Base-by-base conservation (phyloP, 2,113 vertebrate species). In the Cyrtonyx montezumae region DNA sequence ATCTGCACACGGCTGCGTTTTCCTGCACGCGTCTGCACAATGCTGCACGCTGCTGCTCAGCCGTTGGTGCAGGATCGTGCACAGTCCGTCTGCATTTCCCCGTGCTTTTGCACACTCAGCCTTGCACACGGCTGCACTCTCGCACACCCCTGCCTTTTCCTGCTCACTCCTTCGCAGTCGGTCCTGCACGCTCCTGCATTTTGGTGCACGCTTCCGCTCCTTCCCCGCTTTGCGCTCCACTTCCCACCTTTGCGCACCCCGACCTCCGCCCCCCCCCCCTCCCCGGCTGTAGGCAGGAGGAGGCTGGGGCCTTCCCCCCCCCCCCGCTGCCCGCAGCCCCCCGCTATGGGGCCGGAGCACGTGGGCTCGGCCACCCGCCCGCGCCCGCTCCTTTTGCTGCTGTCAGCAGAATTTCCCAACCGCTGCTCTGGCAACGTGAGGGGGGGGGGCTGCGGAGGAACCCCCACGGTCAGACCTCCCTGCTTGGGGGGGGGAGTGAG, bases 331-430 rank as follows among this genome's bases (percentile, higher is more conserved):
- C 84, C 36, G 63, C 86, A 69, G 73, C 78, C 76, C 89, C 23
- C 90, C 68, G 58, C 86, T 88, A 84, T 88, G 92, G 92, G 91
- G 84, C 91, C 48, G 19, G 36, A 94, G 90, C 95, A 79, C 84
- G 94, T 91, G 86, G 51, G 90, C 43, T 53, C 43, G 2, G 40
- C 92, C 81, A 43, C 87, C 59, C 71, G 48, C 86, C 79, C 6
- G 25, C 13, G n/a, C 79, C 34, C 13, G 34, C 70, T 69, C 26
- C 36, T 96, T 97, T 91, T 94, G 94, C 94, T 42, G 6, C 42
- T 36, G 89, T 98, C 97, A 98, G 97, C 97, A 96, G 89, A 95
- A 94, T 94, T 91, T 77, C 79, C 65, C 48, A 91, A 91, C 92
- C 94, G 76, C 93, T 95, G 91, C 95, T 95, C 87, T 83, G 89